Evolutionary conservation across 2,797 vertebrate genomes (phyloP).

Genomic region (Eutrigla gurnardus): DNA sequence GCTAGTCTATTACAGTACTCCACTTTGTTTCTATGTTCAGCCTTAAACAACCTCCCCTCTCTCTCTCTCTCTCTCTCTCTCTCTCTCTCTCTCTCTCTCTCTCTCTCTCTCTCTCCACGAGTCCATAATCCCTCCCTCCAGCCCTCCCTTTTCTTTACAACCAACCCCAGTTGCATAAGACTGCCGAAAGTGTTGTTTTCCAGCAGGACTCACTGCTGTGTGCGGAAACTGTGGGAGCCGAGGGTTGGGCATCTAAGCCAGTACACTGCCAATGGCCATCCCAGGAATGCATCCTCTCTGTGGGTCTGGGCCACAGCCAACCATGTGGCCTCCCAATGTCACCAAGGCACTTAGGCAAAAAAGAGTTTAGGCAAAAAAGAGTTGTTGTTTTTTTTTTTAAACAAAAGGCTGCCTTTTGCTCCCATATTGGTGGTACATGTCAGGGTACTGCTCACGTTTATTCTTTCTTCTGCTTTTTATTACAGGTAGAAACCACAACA

Average conservation of each 20-base stretch:
- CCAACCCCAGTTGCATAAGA: slow-evolving; percentile 71
- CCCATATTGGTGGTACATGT: slow-evolving; percentile 54
- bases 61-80: slow-evolving; percentile 26
- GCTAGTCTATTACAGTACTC: slow-evolving; percentile 43
- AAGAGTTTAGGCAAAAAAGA: not conserved
- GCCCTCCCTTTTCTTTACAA: slow-evolving; percentile 55
- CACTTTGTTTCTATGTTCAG: slow-evolving; percentile 54
- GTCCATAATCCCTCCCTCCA: slow-evolving; percentile 55
- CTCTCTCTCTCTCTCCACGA: slow-evolving; percentile 20
- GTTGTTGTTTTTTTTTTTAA: slow-evolving; percentile 27
- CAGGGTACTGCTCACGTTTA: slow-evolving; percentile 52
- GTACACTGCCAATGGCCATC: slow-evolving; percentile 69
- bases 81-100: slow-evolving; percentile 9
- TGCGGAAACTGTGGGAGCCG: slow-evolving; percentile 69
- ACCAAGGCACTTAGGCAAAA: slow-evolving; percentile 49
- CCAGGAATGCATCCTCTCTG: slow-evolving; percentile 78
- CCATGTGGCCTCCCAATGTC: slow-evolving; percentile 80
- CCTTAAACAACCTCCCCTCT: slow-evolving; percentile 51
- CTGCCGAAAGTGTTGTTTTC: slow-evolving; percentile 65
- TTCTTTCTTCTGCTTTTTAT: slow-evolving; percentile 56
- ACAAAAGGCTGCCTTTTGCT: slow-evolving; percentile 68
- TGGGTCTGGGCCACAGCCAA: slow-evolving; percentile 76
- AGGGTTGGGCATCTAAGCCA: slow-evolving; percentile 69
- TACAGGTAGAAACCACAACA: slow-evolving; percentile 54
- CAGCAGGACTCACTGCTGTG: slow-evolving; percentile 60